Conservation (phyloP, 2,797 vertebrate species). For the Hemitrygon akajei region DNA sequence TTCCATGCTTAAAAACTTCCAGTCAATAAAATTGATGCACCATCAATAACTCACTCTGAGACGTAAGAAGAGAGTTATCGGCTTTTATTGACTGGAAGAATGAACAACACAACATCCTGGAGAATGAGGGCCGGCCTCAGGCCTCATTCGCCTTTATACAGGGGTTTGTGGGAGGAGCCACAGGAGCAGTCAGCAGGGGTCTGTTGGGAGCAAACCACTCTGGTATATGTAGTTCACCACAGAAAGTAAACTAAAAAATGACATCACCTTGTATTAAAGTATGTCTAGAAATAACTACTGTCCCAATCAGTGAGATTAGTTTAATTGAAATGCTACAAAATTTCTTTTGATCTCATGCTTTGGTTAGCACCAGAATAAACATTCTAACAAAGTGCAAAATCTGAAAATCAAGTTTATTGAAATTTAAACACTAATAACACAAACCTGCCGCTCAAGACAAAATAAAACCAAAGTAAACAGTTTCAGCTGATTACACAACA, state of each 20-base stretch:
- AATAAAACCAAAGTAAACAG: background rate
- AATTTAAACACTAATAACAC: background rate
- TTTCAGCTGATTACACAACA: background rate
- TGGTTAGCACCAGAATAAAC: background rate
- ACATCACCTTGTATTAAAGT: background rate
- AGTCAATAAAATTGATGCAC: no score
- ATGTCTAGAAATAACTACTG: background rate
- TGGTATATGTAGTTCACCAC: no score
- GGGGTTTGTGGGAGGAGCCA: no score
- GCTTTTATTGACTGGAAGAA: no score
- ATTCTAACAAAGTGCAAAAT: slow-evolving; percentile 2
- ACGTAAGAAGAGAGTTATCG: no score
- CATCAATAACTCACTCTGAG: no score
- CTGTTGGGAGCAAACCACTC: no score
- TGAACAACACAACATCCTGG: no score
- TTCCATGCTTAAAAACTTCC: no score
- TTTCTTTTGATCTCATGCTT: background rate
- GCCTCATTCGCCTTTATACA: no score
- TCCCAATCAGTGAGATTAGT: background rate
- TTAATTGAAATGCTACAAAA: background rate
- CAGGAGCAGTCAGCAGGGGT: no score
- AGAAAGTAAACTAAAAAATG: background rate
- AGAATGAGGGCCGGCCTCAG: no score
- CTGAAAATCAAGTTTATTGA: background rate
- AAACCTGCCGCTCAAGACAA: background rate